phyloP scores from a whole-genome alignment of 2,113 vertebrate species.

The Menura novaehollandiae region DNA sequence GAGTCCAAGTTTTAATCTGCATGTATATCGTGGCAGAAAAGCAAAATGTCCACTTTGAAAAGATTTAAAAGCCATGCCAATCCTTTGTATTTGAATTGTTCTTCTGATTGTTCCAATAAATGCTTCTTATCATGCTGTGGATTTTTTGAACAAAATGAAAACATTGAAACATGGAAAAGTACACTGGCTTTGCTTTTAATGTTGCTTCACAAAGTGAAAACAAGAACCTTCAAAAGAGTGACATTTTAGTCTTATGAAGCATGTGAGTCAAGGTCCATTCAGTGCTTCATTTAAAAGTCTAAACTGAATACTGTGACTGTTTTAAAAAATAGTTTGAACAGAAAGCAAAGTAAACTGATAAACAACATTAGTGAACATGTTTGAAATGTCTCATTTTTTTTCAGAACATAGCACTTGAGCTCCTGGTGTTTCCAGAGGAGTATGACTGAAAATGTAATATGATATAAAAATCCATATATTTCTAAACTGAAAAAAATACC shows the following conservation, averaged over 20 bases:
- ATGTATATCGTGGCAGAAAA: not conserved
- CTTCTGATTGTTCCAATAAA: not conserved
- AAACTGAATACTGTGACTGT: not conserved
- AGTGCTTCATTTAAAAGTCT: not conserved
- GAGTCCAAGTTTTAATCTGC: not conserved
- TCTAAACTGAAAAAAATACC: not conserved
- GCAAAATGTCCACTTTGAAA: not conserved
- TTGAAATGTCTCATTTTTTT: not conserved
- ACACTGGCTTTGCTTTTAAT: not conserved
- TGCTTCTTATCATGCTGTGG: not conserved
- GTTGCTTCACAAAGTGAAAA: not conserved
- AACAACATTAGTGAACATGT: not conserved
- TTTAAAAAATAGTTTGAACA: not conserved
- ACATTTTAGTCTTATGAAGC: not conserved
- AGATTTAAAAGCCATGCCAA: not conserved
- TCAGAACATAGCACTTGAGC: not conserved
- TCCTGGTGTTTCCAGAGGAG: not conserved
- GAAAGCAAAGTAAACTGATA: not conserved
- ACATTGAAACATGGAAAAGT: not conserved
- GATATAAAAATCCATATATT: not conserved
- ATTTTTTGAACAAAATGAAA: not conserved
- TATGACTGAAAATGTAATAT: not conserved
- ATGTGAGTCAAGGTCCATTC: not conserved
- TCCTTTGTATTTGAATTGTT: not conserved
- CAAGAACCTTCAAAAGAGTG: not conserved